Evolutionary conservation across 64 coral and sea anemone species (phyloP).

Genomic region (Porites australiensis): DNA sequence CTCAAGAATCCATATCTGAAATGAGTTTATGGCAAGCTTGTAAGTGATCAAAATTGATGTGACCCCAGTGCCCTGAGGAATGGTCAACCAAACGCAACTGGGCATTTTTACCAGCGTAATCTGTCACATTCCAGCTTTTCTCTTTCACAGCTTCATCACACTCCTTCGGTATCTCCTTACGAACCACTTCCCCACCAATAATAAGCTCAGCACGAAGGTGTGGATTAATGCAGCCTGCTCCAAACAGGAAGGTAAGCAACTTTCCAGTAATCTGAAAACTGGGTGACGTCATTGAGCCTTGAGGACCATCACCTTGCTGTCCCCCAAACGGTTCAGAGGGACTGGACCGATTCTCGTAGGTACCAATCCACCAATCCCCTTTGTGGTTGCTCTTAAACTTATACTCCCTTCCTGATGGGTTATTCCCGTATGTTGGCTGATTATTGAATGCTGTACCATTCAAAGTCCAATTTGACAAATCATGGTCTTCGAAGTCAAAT

Average conservation of each 20-base stretch:
- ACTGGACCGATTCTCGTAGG: conserved; percentile 17
- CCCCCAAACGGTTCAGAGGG: background rate
- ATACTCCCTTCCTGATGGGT: background rate
- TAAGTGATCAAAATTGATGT: too few relatives aligned
- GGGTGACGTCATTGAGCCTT: conserved; percentile 8
- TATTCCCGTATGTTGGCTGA: conserved; percentile 40
- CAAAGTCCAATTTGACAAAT: background rate
- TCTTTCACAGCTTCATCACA: background rate
- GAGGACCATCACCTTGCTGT: background rate
- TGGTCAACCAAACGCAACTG: too few relatives aligned
- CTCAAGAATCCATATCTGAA: too few relatives aligned
- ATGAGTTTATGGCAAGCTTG: too few relatives aligned
- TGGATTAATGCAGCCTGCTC: background rate
- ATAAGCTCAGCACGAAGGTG: conserved; percentile 9
- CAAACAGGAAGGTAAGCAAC: conserved; percentile 13
- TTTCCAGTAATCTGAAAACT: conserved; percentile 1
- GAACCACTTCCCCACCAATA: conserved; percentile 8
- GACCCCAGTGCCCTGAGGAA: too few relatives aligned
- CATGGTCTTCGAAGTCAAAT: conserved; percentile 35
- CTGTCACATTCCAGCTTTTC: background rate
- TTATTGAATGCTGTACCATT: conserved; percentile 38
- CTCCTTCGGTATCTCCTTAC: background rate
- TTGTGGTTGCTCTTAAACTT: background rate
- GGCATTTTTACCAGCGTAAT: background rate
- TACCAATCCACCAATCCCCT: conserved; percentile 31